Base-by-base conservation (phyloP, 2,888 invertebrate genomes). In the Cataglyphis rosenhaueri region DNA sequence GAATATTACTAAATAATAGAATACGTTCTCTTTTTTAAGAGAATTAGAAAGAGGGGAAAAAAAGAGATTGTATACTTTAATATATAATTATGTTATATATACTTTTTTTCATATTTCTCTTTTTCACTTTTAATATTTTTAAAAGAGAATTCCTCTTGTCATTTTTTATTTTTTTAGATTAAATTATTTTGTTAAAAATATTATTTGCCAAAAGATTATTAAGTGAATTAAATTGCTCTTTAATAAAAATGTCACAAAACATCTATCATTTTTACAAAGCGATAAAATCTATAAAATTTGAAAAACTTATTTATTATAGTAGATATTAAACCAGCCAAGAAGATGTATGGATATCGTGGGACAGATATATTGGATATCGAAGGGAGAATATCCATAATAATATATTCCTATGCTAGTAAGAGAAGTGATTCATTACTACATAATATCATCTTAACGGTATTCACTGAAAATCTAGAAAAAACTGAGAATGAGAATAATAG, bases 341-440 rank as follows among this genome's bases (percentile, higher is more conserved):
- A n/a, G 35, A 9, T 35, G 21, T 71, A 57, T 15, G 18, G 25
- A 65, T 75, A 52, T 55, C 38, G 44, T n/a, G 32, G 12, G 48
- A 64, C 29, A n/a, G n/a, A 52, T 52, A 52, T 52, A 62, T 62
- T 32, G 35, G 35, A 62, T 62, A 35, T 62, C 35, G 29, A 61
- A 18, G 21, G 21, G 15, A 38, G n/a, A 76, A 65, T 62, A 74
- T 66, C 25, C n/a, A 29, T 66, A 55, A 38, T 35, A 18, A 25
- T 32, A 12, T n/a, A n/a, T 35, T 10, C 1, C 32, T 61, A 8
- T 62, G 15, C 9, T 61, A 61, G 64, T 25, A 75, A 52, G 15
- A 75, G 12, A 38, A 38, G 44, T 21, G 21, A 66, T 66, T 76
- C 52, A 38, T 66, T 66, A 76, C 66, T 25, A 25, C 25, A 1